These are phyloP conservation scores for Epinephelus awoara DNA, from an alignment of 2,797 vertebrate genomes.

Conservation along the genomic window DNA sequence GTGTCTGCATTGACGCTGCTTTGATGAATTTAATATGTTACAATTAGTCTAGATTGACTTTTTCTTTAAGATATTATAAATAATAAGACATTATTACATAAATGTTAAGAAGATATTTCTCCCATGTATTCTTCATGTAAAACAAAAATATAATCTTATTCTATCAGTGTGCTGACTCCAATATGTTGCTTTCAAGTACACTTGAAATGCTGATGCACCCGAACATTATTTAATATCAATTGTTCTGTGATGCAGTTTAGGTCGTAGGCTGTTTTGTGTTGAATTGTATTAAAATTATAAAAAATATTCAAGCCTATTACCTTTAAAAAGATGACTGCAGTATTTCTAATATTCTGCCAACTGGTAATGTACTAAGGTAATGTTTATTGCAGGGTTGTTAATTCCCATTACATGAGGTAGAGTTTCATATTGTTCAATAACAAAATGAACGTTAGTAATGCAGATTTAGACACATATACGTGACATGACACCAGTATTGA, in stretches of 20 bases:
- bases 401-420: background rate
- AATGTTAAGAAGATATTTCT: no score
- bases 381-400: background rate
- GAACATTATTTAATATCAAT: background rate
- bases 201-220: rapidly evolving
- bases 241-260: background rate
- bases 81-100: no score
- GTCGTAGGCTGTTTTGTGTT: no score
- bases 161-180: no score
- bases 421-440: background rate
- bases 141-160: no score
- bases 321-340: background rate
- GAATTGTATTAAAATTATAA: no score
- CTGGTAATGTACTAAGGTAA: background rate
- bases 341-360: background rate
- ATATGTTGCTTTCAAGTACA: conserved; percentile 29
- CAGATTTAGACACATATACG: background rate
- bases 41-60: no score
- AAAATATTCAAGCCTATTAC: no score
- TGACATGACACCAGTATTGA: background rate
- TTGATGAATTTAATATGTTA: background rate
- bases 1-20: rapidly evolving
- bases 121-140: no score
- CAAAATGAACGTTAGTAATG: background rate
- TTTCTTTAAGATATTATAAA: no score